Evolutionary conservation across 1,140 invertebrate genomes (phyloP).

Genomic region (Macrocentrus cingulum): DNA sequence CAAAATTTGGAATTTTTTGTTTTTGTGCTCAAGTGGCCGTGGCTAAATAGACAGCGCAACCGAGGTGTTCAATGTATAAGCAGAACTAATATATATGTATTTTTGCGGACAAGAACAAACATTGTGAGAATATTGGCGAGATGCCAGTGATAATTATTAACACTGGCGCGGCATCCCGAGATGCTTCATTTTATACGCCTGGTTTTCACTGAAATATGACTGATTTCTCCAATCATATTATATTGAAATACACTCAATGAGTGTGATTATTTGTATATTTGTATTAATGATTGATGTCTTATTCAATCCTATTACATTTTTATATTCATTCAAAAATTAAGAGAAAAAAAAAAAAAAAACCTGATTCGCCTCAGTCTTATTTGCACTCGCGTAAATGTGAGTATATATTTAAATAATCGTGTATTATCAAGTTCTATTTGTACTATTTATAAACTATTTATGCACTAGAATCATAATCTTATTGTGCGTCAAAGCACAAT

Average conservation of each 20-base stretch:
- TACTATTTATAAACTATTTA: constrained; percentile 19
- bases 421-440: constrained; percentile 6
- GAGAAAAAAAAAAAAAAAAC: too few relatives aligned
- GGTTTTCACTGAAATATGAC: neutral
- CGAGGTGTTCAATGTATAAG: neutral
- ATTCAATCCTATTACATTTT: too few relatives aligned
- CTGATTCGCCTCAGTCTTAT: too few relatives aligned
- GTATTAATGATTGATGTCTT: too few relatives aligned
- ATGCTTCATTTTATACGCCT: neutral
- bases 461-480: neutral
- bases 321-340: too few relatives aligned
- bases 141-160: neutral
- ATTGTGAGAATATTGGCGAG: neutral
- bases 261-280: too few relatives aligned
- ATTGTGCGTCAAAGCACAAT: too few relatives aligned
- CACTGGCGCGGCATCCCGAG: neutral
- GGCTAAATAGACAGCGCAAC: neutral
- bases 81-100: neutral
- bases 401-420: neutral
- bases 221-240: too few relatives aligned
- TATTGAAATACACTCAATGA: neutral
- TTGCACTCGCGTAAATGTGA: too few relatives aligned
- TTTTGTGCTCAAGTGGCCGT: constrained; percentile 16
- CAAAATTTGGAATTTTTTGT: too few relatives aligned
- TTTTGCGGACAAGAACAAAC: neutral